These are phyloP conservation scores for Punctoribates punctum DNA, from an alignment of 2,888 invertebrate species.

Conservation along the genomic window DNA sequence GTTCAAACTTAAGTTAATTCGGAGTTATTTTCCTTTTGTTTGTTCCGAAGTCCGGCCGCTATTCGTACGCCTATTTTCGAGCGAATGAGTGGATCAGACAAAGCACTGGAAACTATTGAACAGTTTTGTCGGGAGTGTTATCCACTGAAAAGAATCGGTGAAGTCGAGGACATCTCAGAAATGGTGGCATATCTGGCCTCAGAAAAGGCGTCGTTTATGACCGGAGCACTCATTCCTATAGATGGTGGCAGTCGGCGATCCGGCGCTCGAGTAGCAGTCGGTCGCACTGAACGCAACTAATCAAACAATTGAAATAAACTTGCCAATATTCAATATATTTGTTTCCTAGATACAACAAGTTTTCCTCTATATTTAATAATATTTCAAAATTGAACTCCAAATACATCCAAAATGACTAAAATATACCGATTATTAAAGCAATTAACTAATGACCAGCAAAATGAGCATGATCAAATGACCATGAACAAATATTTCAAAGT, in stretches of 20 bases:
- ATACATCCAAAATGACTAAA: too few relatives aligned
- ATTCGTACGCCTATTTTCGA: not conserved
- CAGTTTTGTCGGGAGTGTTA: not conserved
- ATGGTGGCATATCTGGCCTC: slow-evolving; percentile 12
- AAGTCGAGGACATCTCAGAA: slow-evolving; percentile 5
- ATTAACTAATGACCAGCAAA: too few relatives aligned
- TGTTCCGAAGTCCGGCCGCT: slow-evolving; percentile 8
- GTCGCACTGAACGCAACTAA: too few relatives aligned
- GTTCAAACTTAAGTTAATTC: not conserved
- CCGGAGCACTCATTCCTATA: not conserved
- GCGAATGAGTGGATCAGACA: not conserved
- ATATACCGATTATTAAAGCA: too few relatives aligned
- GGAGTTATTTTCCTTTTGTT: not conserved
- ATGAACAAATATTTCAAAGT: too few relatives aligned
- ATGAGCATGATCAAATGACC: too few relatives aligned
- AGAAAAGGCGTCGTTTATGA: slow-evolving; percentile 20
- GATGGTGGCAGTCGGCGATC: not conserved
- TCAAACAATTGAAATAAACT: too few relatives aligned
- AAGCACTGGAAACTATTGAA: not conserved
- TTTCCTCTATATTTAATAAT: too few relatives aligned
- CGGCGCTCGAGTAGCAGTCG: too few relatives aligned
- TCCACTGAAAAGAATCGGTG: slow-evolving; percentile 9
- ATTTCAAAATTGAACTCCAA: too few relatives aligned
- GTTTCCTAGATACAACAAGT: too few relatives aligned
- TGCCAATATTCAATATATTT: too few relatives aligned